These are phyloP conservation scores for Odiellus spinosus DNA, from an alignment of 2,888 invertebrate species.

Conservation along the genomic window DNA sequence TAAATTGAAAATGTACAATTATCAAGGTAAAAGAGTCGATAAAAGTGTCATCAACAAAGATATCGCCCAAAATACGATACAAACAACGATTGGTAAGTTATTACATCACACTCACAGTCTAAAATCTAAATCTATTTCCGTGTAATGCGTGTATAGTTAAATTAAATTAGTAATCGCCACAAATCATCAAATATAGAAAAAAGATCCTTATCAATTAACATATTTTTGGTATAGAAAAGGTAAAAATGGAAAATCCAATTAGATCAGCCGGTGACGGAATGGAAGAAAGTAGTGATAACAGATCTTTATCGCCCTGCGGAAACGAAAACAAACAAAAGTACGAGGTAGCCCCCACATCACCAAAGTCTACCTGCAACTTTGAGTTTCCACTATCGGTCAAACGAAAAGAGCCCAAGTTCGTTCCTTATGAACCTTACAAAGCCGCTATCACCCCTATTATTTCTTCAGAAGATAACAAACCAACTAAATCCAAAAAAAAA, in stretches of 20 bases:
- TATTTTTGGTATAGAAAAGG: slow-evolving; percentile 7
- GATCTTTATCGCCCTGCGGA: background rate
- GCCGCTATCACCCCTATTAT: slow-evolving; percentile 65
- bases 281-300: slow-evolving; percentile 7
- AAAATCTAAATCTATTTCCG: no score
- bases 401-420: slow-evolving; percentile 54
- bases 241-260: slow-evolving; percentile 4
- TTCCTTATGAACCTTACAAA: slow-evolving; percentile 76
- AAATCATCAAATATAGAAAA: no score
- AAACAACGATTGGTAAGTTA: no score
- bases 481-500: background rate
- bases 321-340: background rate
- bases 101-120: no score
- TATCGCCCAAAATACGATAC: no score
- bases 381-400: slow-evolving; percentile 7
- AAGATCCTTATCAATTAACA: no score
- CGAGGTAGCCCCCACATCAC: background rate
- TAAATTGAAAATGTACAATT: no score
- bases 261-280: slow-evolving; percentile 17
- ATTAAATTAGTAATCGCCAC: no score
- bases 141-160: no score
- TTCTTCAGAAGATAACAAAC: slow-evolving; percentile 26
- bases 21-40: no score
- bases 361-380: slow-evolving; percentile 1
- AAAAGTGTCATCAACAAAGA: no score